Evolutionary conservation across 2,113 vertebrate genomes (phyloP).

Genomic region (Prietella phreatophila): DNA sequence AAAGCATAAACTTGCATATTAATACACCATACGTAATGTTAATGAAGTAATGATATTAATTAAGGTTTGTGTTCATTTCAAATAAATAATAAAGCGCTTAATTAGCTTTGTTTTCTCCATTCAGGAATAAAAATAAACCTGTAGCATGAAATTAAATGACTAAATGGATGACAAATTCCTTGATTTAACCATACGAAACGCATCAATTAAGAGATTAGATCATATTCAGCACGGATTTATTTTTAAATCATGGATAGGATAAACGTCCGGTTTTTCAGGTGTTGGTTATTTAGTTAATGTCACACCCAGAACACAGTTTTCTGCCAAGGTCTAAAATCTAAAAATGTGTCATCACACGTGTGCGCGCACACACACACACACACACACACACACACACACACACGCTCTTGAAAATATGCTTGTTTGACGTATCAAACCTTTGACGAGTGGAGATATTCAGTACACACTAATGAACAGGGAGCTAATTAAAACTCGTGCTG

Average conservation of each 20-base stretch:
- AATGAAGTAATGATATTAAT: neutral
- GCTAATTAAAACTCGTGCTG: conserved; percentile 24
- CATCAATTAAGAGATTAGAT: neutral
- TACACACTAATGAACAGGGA: conserved; percentile 19
- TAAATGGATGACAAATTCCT: neutral
- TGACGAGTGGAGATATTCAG: conserved; percentile 18
- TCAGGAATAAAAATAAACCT: neutral
- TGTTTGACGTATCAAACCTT: conserved; percentile 19
- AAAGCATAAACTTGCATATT: neutral
- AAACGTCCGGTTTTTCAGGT: neutral
- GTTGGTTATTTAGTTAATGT: neutral
- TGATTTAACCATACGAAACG: neutral
- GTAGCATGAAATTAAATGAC: neutral
- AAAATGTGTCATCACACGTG: neutral
- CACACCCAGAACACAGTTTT: neutral
- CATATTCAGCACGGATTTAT: neutral
- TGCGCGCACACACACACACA: neutral
- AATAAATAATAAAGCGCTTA: neutral
- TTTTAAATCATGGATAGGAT: neutral
- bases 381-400: neutral
- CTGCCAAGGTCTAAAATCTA: neutral
- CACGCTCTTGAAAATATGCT: neutral
- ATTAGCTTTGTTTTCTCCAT: neutral
- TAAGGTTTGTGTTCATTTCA: neutral
- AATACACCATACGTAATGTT: neutral